Evolutionary conservation across 1,140 invertebrate species (phyloP), one percentile per base, ranked within the genome.

Genomic region (Hypothenemus hampei): DNA sequence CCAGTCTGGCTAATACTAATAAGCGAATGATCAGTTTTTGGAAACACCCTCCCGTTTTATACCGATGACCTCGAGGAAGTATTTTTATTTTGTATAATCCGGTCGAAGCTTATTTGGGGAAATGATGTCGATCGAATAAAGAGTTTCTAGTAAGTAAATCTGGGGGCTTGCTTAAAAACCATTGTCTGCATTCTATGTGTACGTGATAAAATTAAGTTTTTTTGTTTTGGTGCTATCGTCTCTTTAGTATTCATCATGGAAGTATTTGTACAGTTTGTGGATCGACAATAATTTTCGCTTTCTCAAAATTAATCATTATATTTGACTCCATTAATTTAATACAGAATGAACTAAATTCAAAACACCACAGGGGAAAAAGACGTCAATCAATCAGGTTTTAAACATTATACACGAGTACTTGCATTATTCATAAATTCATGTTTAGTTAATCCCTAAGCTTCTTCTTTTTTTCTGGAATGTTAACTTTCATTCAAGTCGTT

Each of bases 51-150:
- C 36, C 18, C 21, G 22, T 58, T 63, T 47, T 63, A 63, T 63
- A 63, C 48, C 19, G 41, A 20, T 36, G 44, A 44, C 24, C 31
- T 23, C 50, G 49, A 31, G 52, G 52, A 54, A 59, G 46, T 50
- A 31, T 54, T 15, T 45, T 43, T n/a, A n/a, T 49, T 44, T 20
- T 15, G 22, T 19, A 11, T 19, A 44, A 47, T 29, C 26, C 45
- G 53, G 36, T 48, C 36, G 36, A 61, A 6, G 67, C 65, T 57
- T 65, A 65, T 13, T 37, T 72, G 15, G 45, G 45, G 8, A 65
- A 60, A 41, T 43, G n/a, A 29, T 47, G 53, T 35, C 53, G 53
- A 33, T 48, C 45, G 48, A 33, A 48, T 41, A 23, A 46, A 51
- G 39, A 33, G 39, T 57, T 51, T 51, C 21, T 29, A 51, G 15